A percentile compares a stretch with the other conserved stretches of the same genome.
Conservation (phyloP, 2,113 vertebrate species). For the Lampris megalopsis region DNA sequence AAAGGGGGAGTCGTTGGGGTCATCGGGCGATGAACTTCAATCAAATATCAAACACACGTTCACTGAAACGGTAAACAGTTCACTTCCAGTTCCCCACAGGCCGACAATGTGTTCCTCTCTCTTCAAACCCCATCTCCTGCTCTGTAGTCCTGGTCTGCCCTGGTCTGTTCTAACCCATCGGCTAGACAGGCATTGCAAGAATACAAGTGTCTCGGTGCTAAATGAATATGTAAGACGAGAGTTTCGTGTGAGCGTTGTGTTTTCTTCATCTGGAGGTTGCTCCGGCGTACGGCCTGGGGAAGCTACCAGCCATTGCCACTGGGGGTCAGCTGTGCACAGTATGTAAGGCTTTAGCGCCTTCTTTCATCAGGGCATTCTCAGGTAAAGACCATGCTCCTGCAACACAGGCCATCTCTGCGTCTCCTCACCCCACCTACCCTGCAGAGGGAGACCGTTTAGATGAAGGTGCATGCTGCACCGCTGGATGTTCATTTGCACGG, state of each 20-base stretch:
- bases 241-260: neutral
- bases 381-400: too few relatives aligned
- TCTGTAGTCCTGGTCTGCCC: slow-evolving; percentile 1
- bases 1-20: slow-evolving; percentile 63
- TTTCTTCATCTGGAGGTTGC: neutral
- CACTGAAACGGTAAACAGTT: slow-evolving; percentile 75
- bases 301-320: slow-evolving; percentile 48
- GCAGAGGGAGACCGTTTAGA: too few relatives aligned
- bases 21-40: slow-evolving; percentile 77
- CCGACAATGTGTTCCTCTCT: slow-evolving; percentile 60
- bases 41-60: slow-evolving; percentile 76
- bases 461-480: too few relatives aligned
- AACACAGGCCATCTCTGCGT: too few relatives aligned
- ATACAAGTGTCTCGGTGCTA: too few relatives aligned
- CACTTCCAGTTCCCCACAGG: slow-evolving; percentile 76
- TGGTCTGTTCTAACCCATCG: neutral
- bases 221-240: too few relatives aligned
- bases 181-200: too few relatives aligned
- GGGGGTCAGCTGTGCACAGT: slow-evolving; percentile 76
- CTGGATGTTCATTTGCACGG: too few relatives aligned
- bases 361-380: too few relatives aligned
- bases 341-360: neutral
- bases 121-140: slow-evolving; percentile 48
- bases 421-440: too few relatives aligned
- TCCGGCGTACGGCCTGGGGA: neutral